These are phyloP conservation scores for Oscheius onirici DNA, from an alignment of 2,888 invertebrate genomes.

Conservation along the genomic window DNA sequence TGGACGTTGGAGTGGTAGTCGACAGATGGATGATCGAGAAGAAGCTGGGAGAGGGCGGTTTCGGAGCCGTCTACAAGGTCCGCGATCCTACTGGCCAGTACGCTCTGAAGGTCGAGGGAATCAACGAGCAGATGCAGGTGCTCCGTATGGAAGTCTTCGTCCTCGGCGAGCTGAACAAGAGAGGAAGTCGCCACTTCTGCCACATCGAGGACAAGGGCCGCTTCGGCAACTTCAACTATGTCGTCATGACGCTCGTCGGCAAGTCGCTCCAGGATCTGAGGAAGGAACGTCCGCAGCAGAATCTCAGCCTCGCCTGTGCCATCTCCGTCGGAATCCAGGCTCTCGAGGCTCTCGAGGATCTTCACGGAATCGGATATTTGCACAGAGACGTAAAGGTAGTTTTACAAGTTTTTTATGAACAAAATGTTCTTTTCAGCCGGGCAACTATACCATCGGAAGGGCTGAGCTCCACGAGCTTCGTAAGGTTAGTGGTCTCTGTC, in stretches of 20 bases:
- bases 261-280: constrained; percentile 55
- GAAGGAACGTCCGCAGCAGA: constrained; percentile 46
- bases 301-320: constrained; percentile 48
- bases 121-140: constrained; percentile 61
- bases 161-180: constrained; percentile 61
- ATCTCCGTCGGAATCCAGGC: constrained; percentile 50
- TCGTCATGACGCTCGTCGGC: constrained; percentile 68
- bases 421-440: too few relatives aligned
- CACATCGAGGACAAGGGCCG: constrained; percentile 67
- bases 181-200: constrained; percentile 67
- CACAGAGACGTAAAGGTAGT: constrained; percentile 57
- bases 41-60: constrained; percentile 66
- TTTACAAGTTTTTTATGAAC: too few relatives aligned
- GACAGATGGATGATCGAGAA: constrained; percentile 63
- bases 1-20: constrained; percentile 1
- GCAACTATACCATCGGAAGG: constrained; percentile 59
- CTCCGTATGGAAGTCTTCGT: constrained; percentile 70
- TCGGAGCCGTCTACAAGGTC: constrained; percentile 64
- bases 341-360: constrained; percentile 59
- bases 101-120: constrained; percentile 64
- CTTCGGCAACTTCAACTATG: constrained; percentile 65
- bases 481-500: too few relatives aligned
- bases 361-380: constrained; percentile 65
- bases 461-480: constrained; percentile 46
- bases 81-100: constrained; percentile 60